Evolutionary conservation across 2,113 vertebrate genomes (phyloP).

Genomic region (Carlito syrichta): DNA sequence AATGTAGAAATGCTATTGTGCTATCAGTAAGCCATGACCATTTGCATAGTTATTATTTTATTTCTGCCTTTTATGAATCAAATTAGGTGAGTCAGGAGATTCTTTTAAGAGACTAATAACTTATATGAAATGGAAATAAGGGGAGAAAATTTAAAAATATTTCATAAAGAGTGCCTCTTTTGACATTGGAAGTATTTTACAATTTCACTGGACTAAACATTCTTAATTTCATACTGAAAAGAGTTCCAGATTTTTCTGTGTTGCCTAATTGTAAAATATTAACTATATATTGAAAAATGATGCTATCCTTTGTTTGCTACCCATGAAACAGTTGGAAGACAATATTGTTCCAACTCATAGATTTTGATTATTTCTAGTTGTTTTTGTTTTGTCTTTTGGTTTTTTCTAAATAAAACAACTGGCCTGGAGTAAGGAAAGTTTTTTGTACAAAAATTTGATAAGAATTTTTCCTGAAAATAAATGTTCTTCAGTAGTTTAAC

Average conservation of each 20-base stretch:
- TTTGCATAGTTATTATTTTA: not conserved
- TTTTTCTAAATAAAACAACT: not conserved
- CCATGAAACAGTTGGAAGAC: not conserved
- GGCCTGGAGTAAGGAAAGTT: not conserved
- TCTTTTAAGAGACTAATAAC: not conserved
- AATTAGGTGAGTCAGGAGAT: not conserved
- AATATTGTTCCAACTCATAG: not conserved
- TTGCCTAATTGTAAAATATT: not conserved
- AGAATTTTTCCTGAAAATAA: not conserved
- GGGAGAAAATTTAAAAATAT: not conserved
- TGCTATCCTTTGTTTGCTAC: not conserved
- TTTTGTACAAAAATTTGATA: not conserved
- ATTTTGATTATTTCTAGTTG: not conserved
- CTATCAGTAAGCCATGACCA: not conserved
- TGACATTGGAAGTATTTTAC: not conserved
- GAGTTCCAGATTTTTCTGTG: not conserved
- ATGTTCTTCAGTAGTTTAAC: not conserved
- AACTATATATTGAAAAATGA: not conserved
- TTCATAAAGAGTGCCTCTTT: not conserved
- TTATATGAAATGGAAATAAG: not conserved
- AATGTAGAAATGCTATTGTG: not conserved
- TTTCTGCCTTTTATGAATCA: not conserved
- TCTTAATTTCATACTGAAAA: not conserved
- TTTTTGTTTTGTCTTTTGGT: too few relatives aligned
- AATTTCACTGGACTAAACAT: not conserved